A percentile compares a stretch with the other conserved stretches of the same genome.
phyloP scores from a whole-genome alignment of 1,140 invertebrate species.

The Drosophila sulfurigaster region DNA sequence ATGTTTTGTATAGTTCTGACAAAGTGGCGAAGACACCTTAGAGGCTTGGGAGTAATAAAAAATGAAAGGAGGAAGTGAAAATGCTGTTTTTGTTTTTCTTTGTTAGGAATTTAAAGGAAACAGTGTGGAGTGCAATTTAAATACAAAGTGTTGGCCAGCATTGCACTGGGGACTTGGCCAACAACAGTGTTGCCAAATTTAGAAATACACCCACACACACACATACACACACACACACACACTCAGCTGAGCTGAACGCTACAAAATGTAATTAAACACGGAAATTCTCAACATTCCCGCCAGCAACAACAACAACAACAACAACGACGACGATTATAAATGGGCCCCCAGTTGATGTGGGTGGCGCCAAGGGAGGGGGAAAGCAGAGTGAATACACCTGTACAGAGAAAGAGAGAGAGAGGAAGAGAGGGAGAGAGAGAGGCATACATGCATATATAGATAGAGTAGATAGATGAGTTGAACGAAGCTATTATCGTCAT shows the following conservation, averaged over 20 bases:
- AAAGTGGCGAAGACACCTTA: no score
- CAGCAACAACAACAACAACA: background rate
- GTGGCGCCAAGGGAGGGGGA: background rate
- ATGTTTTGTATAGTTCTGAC: no score
- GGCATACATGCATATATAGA: background rate
- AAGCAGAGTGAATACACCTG: background rate
- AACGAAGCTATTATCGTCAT: background rate
- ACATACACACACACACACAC: slow-evolving; percentile 5
- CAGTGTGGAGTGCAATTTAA: slow-evolving; percentile 3
- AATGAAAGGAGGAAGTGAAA: no score
- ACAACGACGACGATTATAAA: slow-evolving; percentile 7
- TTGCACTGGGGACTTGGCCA: background rate
- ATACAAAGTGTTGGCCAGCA: slow-evolving; percentile 5
- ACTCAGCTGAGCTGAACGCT: slow-evolving; percentile 4
- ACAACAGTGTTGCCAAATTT: slow-evolving; percentile 25
- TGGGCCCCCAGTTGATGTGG: slow-evolving; percentile 5
- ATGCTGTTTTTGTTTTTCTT: no score
- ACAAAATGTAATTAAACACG: slow-evolving; percentile 57
- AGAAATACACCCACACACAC: slow-evolving; percentile 1
- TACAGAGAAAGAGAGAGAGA: background rate
- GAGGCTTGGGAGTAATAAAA: no score
- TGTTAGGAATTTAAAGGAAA: slow-evolving; percentile 10
- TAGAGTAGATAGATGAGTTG: no score
- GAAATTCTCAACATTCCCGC: slow-evolving; percentile 37
- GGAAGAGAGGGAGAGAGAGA: background rate